phyloP scores from a whole-genome alignment of 2,797 vertebrate species.

The Chiloscyllium punctatum region DNA sequence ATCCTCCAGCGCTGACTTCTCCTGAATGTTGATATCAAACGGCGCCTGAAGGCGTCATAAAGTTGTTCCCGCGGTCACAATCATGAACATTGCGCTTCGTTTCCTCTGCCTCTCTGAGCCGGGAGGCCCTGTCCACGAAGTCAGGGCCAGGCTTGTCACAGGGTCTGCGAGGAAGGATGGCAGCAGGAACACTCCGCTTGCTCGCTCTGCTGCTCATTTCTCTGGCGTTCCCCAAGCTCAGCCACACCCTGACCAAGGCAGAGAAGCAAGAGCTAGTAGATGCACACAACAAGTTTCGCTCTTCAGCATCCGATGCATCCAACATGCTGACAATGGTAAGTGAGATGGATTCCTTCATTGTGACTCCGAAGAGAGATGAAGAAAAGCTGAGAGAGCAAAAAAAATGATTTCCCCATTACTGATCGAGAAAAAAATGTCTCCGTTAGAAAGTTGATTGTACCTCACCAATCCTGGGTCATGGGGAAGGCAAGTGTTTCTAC shows the following conservation, averaged over 20 bases:
- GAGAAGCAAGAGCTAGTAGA: neutral
- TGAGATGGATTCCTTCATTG: neutral
- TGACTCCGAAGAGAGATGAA: neutral
- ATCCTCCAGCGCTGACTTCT: neutral
- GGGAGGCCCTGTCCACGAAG: neutral
- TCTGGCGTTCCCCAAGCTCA: neutral
- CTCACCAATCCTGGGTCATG: too few species aligned
- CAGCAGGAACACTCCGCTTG: neutral
- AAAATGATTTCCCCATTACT: too few species aligned
- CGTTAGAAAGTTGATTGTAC: neutral
- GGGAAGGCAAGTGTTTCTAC: too few species aligned
- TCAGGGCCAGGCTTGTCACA: neutral
- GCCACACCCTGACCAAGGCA: neutral
- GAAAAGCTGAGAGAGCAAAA: too few species aligned
- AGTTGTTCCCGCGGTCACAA: neutral
- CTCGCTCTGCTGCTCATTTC: neutral
- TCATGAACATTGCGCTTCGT: neutral
- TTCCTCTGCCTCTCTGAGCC: neutral
- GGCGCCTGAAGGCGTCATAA: neutral
- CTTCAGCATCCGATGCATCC: neutral
- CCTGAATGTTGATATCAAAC: neutral
- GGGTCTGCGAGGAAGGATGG: neutral
- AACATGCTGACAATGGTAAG: conserved; percentile 27
- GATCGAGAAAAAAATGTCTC: too few species aligned
- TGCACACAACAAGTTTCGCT: neutral